Percentiles rank a stretch among this genome's conserved stretches.
Evolutionary conservation across 2,797 vertebrate genomes (phyloP).

Genomic region (Rhinogobio ventralis): DNA sequence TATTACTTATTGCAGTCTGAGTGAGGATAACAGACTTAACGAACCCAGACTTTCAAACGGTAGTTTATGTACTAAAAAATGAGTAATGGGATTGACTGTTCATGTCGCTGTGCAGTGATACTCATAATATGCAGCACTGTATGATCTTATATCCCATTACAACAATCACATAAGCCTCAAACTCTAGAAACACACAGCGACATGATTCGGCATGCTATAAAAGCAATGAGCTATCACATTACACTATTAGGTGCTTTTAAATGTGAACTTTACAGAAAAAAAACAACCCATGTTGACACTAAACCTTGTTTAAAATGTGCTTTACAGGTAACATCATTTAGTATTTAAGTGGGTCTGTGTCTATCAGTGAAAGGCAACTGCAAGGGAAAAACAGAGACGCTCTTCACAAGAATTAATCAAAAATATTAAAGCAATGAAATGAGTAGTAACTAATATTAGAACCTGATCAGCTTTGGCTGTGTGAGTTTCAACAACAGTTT

Average conservation of each 20-base stretch:
- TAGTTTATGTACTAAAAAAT: background rate
- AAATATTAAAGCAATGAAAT: background rate
- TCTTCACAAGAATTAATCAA: background rate
- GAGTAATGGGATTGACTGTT: background rate
- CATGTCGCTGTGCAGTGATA: background rate
- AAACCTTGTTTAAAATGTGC: background rate
- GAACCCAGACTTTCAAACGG: background rate
- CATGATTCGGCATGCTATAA: constrained; percentile 7
- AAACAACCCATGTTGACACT: background rate
- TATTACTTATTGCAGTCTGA: background rate
- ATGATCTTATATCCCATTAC: constrained; percentile 10
- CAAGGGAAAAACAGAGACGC: background rate
- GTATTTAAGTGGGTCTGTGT: background rate
- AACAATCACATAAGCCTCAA: constrained; percentile 5
- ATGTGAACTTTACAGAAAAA: background rate
- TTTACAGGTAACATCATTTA: background rate
- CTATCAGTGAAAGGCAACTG: background rate
- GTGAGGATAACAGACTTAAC: background rate
- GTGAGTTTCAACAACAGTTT: background rate
- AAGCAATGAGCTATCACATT: constrained; percentile 2
- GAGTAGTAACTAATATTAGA: background rate
- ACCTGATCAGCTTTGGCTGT: no score
- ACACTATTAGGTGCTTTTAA: background rate
- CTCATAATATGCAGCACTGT: background rate
- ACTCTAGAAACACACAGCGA: background rate